Evolutionary conservation across 2,797 vertebrate genomes (phyloP), one percentile per base, ranked within the genome.

Genomic region (Anguilla megastoma): DNA sequence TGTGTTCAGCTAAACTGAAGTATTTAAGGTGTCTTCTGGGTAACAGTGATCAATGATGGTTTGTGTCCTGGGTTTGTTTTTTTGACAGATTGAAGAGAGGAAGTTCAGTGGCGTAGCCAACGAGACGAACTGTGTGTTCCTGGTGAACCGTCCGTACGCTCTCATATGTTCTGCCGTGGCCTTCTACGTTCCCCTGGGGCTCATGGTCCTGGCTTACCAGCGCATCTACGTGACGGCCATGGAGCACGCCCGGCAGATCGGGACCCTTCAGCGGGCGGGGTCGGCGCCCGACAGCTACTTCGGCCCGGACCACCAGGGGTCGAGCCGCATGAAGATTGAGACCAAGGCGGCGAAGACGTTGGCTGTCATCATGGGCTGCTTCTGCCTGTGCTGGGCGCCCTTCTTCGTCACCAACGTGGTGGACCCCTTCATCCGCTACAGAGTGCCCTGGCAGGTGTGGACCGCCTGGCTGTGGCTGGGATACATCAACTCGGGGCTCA

Each of bases 401-500:
- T 97, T 97, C 92, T 97, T 97, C 89, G 93, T 97, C 91, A 97
- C 96, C 84, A 97, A 97, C 0, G 91, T 97, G 76, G 94, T 97
- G 92, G 96, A 97, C 92, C 96, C 96, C 16, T 97, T 97, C 90
- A 95, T 97, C 84, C 90, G 94, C 87, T 97, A 97, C 92, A 95
- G 95, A 0, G 96, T 96, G 63, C 96, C 96, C 30, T 95, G 95
- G 96, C 96, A 97, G 93, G 93, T 97, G 90, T 97, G 96, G 96
- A 96, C 96, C 41, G 94, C 96, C 54, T 97, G 96, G 96, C 92
- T 97, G 69, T 97, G 96, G 96, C 94, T 97, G 0, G 96, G 96
- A 63, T 97, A 97, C 88, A 94, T 97, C 86, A 97, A 97, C 93
- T 97, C 96, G 2, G 96, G 96, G 76, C 90, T 97, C 88, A 97